Conservation (phyloP, 2,113 vertebrate species). For the Barnardius zonarius region DNA sequence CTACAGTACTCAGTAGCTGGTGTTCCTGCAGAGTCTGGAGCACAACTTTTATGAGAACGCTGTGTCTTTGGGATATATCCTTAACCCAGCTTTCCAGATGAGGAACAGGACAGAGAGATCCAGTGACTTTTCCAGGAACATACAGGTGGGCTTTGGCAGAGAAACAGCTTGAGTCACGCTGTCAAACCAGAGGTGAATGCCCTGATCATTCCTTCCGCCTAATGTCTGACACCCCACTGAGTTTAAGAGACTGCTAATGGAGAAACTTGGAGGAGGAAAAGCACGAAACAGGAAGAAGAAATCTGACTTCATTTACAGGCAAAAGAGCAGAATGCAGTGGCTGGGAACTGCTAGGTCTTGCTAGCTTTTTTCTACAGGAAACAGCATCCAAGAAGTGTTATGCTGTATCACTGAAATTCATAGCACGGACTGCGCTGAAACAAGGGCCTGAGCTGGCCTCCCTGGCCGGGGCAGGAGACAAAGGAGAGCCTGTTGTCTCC, state of each 20-base stretch:
- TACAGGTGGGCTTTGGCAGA: not conserved
- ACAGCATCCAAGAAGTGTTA: not conserved
- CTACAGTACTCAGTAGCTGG: rapidly evolving
- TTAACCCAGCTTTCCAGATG: not conserved
- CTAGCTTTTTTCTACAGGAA: not conserved
- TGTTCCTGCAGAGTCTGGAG: not conserved
- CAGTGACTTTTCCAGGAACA: not conserved
- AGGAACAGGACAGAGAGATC: not conserved
- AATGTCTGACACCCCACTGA: not conserved
- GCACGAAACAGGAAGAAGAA: not conserved
- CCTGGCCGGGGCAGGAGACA: not conserved
- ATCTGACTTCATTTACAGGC: not conserved
- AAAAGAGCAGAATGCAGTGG: rapidly evolving
- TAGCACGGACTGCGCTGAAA: not conserved
- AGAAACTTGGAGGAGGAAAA: not conserved
- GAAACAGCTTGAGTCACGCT: not conserved
- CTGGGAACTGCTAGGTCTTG: not conserved
- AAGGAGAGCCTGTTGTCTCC: conserved; percentile 52
- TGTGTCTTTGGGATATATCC: not conserved
- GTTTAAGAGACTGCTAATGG: not conserved
- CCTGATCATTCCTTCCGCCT: not conserved
- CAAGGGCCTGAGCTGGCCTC: not conserved
- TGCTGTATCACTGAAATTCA: not conserved
- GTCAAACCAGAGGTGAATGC: not conserved
- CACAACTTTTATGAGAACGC: rapidly evolving